A percentile compares a stretch with the other conserved stretches of the same genome.
Conservation (phyloP, 2,797 vertebrate species). For the Helicolenus hilgendorfi region DNA sequence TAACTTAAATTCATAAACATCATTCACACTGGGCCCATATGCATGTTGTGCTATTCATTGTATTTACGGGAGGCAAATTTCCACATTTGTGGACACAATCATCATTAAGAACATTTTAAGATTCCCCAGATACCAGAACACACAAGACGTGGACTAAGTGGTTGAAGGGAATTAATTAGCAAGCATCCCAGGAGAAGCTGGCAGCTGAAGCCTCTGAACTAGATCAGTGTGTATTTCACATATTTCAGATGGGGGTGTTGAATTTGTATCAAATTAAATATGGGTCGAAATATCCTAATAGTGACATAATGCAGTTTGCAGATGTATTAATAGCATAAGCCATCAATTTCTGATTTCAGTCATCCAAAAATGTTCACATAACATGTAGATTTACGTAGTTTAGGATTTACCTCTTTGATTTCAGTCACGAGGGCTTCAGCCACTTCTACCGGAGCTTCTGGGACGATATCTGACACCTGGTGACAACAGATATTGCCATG, state of each 20-base stretch:
- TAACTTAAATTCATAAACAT: too few relatives aligned
- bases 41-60: too few relatives aligned
- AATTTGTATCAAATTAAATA: neutral
- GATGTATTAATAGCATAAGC: neutral
- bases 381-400: neutral
- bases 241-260: neutral
- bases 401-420: slow-evolving; percentile 49
- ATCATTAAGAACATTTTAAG: neutral
- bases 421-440: slow-evolving; percentile 15
- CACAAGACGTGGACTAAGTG: neutral
- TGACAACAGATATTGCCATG: neutral
- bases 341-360: neutral
- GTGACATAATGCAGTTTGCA: neutral
- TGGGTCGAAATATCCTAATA: neutral
- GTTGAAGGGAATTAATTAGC: neutral
- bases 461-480: slow-evolving; percentile 48
- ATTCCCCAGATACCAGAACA: neutral
- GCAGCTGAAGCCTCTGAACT: neutral
- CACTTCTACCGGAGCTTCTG: slow-evolving; percentile 35
- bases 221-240: neutral
- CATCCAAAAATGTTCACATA: neutral
- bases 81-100: too few relatives aligned
- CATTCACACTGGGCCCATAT: too few relatives aligned
- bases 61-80: too few relatives aligned
- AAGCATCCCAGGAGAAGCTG: neutral